phyloP scores from a whole-genome alignment of 1,140 invertebrate species.

The Thaumetopoea pityocampa region DNA sequence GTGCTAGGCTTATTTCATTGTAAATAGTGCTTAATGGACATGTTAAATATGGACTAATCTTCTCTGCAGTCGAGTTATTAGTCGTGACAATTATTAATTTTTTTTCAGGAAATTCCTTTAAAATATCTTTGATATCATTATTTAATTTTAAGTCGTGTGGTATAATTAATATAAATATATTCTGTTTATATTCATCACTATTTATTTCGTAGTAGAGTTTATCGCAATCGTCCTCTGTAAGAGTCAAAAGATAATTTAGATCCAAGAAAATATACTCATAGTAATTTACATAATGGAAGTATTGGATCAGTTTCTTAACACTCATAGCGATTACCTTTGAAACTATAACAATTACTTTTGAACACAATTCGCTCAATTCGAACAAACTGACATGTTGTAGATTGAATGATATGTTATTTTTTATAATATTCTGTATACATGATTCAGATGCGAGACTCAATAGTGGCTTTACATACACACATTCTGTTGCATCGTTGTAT shows the following conservation, averaged over 20 bases:
- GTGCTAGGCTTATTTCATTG: neutral
- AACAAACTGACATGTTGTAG: neutral
- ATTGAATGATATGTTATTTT: neutral
- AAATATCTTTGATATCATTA: too few relatives aligned
- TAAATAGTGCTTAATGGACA: neutral
- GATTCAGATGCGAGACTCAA: slow-evolving; percentile 3
- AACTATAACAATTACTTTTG: neutral
- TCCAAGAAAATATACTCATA: neutral
- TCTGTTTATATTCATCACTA: neutral
- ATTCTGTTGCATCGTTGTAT: neutral
- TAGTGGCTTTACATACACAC: neutral
- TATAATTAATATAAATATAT: neutral
- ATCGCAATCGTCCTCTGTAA: neutral
- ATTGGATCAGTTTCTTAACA: neutral
- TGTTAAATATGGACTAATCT: neutral
- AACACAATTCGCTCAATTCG: neutral
- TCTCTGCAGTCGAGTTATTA: neutral
- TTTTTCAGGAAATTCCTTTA: too few relatives aligned
- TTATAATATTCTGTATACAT: slow-evolving; percentile 2
- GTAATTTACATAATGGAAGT: neutral
- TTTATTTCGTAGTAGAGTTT: neutral
- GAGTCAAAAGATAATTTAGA: neutral
- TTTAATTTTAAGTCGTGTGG: too few relatives aligned
- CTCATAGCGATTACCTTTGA: neutral
- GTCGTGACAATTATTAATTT: too few relatives aligned